phyloP scores from a whole-genome alignment of 2,888 invertebrate genomes.

The Spialia ferax region DNA sequence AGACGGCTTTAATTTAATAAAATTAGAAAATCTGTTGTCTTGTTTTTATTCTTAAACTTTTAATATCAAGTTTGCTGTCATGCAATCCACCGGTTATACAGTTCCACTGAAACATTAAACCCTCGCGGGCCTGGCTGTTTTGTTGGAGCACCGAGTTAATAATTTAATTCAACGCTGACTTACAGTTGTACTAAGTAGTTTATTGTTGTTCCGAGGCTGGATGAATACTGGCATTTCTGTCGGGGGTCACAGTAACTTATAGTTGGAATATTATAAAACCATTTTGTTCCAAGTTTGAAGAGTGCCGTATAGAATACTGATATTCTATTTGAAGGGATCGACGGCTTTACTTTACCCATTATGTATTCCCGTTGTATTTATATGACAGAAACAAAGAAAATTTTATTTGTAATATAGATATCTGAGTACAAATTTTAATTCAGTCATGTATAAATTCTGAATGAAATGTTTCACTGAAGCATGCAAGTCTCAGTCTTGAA shows the following conservation, averaged over 20 bases:
- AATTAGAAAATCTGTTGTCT: background rate
- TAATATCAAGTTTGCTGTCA: conserved; percentile 4
- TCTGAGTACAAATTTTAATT: too few species aligned
- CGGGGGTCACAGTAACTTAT: conserved; percentile 11
- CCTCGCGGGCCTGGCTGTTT: conserved; percentile 19
- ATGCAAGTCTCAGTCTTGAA: too few species aligned
- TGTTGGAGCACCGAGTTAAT: conserved; percentile 20
- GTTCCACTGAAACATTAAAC: conserved; percentile 30
- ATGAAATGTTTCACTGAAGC: too few species aligned
- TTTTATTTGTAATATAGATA: too few species aligned
- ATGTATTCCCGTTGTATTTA: too few species aligned
- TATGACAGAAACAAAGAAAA: too few species aligned
- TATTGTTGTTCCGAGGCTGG: conserved; percentile 37
- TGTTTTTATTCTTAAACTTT: background rate
- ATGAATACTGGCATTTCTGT: conserved; percentile 29
- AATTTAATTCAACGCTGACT: conserved; percentile 39
- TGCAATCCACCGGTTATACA: conserved; percentile 15
- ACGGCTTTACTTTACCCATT: background rate
- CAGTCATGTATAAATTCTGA: too few species aligned
- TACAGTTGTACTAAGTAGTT: conserved; percentile 38
- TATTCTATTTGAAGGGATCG: background rate
- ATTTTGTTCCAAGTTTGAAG: conserved; percentile 2
- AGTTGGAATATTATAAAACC: background rate
- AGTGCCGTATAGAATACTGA: background rate
- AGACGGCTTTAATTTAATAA: background rate